Evolutionary conservation across 2,113 vertebrate species (phyloP), one percentile per base, ranked within the genome.

Genomic region (Arvicanthis niloticus): DNA sequence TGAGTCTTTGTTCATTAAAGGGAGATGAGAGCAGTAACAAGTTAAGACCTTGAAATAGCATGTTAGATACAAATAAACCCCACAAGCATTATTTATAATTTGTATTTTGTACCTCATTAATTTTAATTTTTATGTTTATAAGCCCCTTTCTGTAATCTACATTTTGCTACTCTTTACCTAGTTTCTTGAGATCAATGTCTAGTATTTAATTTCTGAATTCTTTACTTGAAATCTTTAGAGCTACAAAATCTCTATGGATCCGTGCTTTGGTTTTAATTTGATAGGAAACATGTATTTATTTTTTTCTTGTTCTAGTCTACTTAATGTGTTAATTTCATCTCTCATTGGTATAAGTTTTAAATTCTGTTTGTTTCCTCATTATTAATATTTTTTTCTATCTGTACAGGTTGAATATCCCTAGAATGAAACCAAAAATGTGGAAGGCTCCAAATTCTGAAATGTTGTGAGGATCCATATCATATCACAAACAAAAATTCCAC

Each of bases 41-140:
- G 53, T 72, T 24, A 88, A 42, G 68, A 15, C 42, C 76, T 53
- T 21, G 48, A 53, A 78, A 84, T 3, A 88, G 29, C 37, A 72
- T 68, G 11, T 70, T 75, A 84, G 53, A 53, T 45, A 31, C 7
- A 31, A 53, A 76, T 68, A 93, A 1, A 56, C 40, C 58, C 84
- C 37, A 80, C 53, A 91, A 94, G 82, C 3, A 76, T 19, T 84
- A 65, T 13, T 40, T 4, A 8, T 56, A 19, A 72, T 8, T n/a
- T n/a, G 7, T 72, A n/a, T 19, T n/a, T n/a, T 72, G 16, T 56
- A 86, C 0, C n/a, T 86, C 81, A 87, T 60, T 88, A 62, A 88
- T 70, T 88, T 42, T 29, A 81, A 16, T 40, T 88, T 93, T 88
- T 53, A 88, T 81, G 72, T 88, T 91, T 77, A 88, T 60, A 84